Evolutionary conservation across 2,888 invertebrate species (phyloP).

Genomic region (Xestia xanthographa): DNA sequence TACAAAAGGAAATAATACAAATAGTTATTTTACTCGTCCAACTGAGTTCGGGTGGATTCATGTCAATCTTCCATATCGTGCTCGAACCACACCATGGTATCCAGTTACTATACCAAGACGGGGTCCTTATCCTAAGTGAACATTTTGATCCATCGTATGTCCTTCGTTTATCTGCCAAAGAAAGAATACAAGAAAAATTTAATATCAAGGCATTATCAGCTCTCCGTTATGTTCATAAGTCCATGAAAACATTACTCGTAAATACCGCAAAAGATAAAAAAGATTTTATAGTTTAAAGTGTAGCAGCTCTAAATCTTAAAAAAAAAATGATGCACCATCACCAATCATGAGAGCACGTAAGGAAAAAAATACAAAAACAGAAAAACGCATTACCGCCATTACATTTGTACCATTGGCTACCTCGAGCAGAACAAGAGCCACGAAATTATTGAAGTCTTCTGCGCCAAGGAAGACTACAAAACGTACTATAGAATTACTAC

Average conservation of each 20-base stretch:
- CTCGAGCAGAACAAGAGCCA: conserved; percentile 5
- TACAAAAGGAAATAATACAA: background rate
- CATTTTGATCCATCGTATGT: background rate
- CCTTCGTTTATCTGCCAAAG: background rate
- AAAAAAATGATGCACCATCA: background rate
- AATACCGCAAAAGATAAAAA: background rate
- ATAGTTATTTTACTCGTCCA: background rate
- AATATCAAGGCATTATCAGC: background rate
- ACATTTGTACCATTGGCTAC: conserved; percentile 41
- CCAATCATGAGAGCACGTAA: conserved; percentile 20
- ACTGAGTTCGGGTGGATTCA: no score
- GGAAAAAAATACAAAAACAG: background rate
- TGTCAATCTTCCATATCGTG: background rate
- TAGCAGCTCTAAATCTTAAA: background rate
- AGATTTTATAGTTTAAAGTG: background rate
- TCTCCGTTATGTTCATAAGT: conserved; percentile 16
- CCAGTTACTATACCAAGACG: no score
- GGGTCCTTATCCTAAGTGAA: no score
- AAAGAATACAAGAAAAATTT: background rate
- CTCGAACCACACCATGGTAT: background rate
- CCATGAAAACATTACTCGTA: background rate
- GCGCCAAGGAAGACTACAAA: background rate
- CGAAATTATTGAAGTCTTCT: background rate
- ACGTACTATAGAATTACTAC: background rate
- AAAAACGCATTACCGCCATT: conserved; percentile 31